These are phyloP conservation scores for Synodontis membranacea DNA, from an alignment of 2,113 vertebrate species.

Conservation along the genomic window DNA sequence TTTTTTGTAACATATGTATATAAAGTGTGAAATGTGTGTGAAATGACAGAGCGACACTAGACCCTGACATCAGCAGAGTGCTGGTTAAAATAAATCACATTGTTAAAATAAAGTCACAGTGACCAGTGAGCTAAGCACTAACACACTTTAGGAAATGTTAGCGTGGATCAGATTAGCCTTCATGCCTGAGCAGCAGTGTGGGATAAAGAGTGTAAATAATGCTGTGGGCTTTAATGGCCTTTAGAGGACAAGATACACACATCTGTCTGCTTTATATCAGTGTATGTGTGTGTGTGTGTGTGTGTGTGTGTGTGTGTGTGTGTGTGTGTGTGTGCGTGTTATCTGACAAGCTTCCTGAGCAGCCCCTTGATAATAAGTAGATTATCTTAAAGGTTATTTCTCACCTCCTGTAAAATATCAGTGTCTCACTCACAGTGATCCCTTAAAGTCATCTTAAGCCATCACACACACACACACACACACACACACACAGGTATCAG, in stretches of 20 bases:
- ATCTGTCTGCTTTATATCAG: constrained; percentile 53
- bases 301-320: not conserved
- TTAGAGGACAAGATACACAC: not conserved
- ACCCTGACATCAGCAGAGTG: no score
- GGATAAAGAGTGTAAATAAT: constrained; percentile 13
- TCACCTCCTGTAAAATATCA: constrained; percentile 18
- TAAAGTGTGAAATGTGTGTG: no score
- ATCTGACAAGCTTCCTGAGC: constrained; percentile 51
- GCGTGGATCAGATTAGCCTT: constrained; percentile 4
- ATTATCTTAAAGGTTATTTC: constrained; percentile 29
- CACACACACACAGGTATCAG: constrained; percentile 3
- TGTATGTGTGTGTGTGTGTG: constrained; percentile 55
- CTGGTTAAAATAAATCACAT: no score
- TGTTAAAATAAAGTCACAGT: not conserved
- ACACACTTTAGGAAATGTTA: not conserved
- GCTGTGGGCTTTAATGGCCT: not conserved
- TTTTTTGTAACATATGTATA: no score
- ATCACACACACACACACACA: not conserved
- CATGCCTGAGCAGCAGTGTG: not conserved
- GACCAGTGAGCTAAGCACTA: not conserved
- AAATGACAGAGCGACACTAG: no score
- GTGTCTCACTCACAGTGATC: constrained; percentile 5
- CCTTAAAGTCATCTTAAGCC: not conserved
- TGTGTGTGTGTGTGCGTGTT: constrained; percentile 5
- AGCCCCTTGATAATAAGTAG: constrained; percentile 56